phyloP scores from a whole-genome alignment of 2,888 invertebrate species.

The Sesamia inferens region DNA sequence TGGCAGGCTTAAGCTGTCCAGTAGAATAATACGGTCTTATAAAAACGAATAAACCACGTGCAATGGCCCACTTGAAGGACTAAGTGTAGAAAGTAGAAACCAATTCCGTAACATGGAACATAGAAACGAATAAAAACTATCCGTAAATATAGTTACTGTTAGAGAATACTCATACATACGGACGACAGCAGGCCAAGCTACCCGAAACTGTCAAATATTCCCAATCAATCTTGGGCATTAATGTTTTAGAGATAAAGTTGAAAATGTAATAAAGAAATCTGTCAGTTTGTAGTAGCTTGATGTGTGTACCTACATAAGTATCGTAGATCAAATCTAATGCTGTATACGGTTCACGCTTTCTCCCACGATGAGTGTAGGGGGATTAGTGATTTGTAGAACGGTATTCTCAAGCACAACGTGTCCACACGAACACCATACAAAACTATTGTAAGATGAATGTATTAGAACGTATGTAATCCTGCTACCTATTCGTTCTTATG shows the following conservation, averaged over 20 bases:
- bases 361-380: slow-evolving; percentile 4
- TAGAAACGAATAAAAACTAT: neutral
- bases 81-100: too few relatives aligned
- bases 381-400: slow-evolving; percentile 39
- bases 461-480: neutral
- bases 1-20: too few relatives aligned
- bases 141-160: neutral
- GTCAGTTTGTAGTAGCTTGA: too few relatives aligned
- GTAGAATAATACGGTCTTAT: neutral
- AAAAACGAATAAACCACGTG: neutral
- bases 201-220: too few relatives aligned
- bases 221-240: too few relatives aligned
- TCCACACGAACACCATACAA: slow-evolving; percentile 11
- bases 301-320: neutral
- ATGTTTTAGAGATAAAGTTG: too few relatives aligned
- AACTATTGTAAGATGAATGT: neutral
- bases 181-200: too few relatives aligned
- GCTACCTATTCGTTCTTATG: too few relatives aligned
- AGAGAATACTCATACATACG: neutral
- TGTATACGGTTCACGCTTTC: slow-evolving; percentile 44
- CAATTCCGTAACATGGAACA: too few relatives aligned
- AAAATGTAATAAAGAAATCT: too few relatives aligned
- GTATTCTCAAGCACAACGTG: slow-evolving; percentile 22
- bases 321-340: slow-evolving; percentile 13
- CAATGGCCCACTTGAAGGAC: too few relatives aligned